A percentile compares a stretch with the other conserved stretches of the same genome.
Conservation (phyloP, 1,140 invertebrate genomes). For the Papilio machaon region DNA sequence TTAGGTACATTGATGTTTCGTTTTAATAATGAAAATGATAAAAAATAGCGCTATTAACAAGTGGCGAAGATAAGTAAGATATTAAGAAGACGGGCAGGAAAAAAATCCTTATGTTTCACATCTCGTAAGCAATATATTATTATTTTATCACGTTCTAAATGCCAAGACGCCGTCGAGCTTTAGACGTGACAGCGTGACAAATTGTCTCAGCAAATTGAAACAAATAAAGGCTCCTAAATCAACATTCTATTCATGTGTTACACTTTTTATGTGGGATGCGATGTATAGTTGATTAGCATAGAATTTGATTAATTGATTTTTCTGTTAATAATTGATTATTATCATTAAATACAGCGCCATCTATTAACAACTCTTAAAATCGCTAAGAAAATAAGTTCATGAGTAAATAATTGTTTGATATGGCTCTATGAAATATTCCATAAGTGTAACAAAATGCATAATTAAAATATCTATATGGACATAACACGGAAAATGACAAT, state of each 20-base stretch:
- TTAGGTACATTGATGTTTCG: too few relatives aligned
- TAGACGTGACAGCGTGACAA: constrained; percentile 27
- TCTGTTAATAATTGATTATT: background rate
- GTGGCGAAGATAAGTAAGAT: too few relatives aligned
- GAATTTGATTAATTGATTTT: background rate
- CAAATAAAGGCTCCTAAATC: constrained; percentile 41
- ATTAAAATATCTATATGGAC: background rate
- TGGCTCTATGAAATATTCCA: background rate
- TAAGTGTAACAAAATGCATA: background rate
- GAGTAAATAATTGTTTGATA: background rate
- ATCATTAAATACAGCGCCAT: background rate
- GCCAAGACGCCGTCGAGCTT: background rate
- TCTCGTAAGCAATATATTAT: background rate
- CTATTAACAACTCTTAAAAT: background rate
- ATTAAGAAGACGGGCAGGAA: too few relatives aligned
- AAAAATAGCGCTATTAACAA: too few relatives aligned
- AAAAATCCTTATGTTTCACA: too few relatives aligned
- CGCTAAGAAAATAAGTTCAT: background rate
- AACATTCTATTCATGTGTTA: constrained; percentile 16
- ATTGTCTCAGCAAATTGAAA: constrained; percentile 48
- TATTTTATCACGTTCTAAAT: background rate
- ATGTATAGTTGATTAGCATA: background rate
- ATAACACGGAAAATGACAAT: background rate
- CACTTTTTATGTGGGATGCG: background rate
- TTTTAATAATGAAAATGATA: too few relatives aligned